Base-by-base conservation (phyloP, 2,888 invertebrate genomes). In the Agrochola litura region DNA sequence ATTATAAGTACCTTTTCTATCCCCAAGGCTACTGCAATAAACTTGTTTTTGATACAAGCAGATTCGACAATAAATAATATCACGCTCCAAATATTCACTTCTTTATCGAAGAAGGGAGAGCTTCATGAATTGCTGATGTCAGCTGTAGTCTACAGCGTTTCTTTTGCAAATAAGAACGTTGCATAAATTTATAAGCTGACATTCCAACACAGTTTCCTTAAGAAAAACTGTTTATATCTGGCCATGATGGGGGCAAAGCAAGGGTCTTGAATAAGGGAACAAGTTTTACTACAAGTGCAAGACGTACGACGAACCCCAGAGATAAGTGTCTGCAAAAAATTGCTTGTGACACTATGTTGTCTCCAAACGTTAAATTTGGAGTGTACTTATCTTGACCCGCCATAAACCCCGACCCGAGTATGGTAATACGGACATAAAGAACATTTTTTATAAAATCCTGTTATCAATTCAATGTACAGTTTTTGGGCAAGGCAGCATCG, bases 101-200 rank as follows among this genome's bases (percentile, higher is more conserved):
- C 88, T 91, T 89, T 84, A 85, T 87, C 82, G 84, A 89, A 86
- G 88, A 88, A 89, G 89, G 91, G 89, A 83, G 81, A 76, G 89
- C 84, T 93, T 92, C 93, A 94, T 94, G 95, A 95, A 95, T 94
- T 94, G 94, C 94, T 94, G 94, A 95, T 94, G 92, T 91, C 92
- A 91, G 91, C 92, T 90, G 90, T 91, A 91, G 91, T 92, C 88
- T 90, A 93, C 91, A 90, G 87, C 89, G 88, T 89, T 91, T 90
- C 89, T 91, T 91, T 93, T 92, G 91, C 90, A 92, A 94, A 94
- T 92, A 92, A 92, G 90, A 89, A 88, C 89, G 91, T 92, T 92
- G 92, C 92, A 93, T 94, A 93, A 91, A 92, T 93, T 92, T 92
- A 90, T 92, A 91, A 88, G 86, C 87, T 81, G 76, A 89, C 90